Conservation (phyloP, 2,113 vertebrate species). For the Ramphastos sulfuratus region DNA sequence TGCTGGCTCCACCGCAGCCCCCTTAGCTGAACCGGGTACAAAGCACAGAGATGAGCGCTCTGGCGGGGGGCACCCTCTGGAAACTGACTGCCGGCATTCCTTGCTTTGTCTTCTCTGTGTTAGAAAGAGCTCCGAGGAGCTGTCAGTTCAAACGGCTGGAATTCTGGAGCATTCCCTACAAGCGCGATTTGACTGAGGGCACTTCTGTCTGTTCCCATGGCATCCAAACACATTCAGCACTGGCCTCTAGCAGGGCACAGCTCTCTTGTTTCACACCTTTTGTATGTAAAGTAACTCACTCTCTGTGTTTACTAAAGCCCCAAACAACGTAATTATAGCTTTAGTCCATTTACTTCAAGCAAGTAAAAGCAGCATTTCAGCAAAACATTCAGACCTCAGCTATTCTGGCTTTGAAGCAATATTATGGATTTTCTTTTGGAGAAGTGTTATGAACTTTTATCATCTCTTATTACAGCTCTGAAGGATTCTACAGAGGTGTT, state of each 20-base stretch:
- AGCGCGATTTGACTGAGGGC: not conserved
- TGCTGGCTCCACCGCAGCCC: not conserved
- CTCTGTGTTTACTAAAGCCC: slow-evolving; percentile 43
- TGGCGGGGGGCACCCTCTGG: not conserved
- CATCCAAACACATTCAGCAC: slow-evolving; percentile 44
- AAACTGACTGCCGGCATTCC: not conserved
- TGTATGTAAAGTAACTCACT: slow-evolving; percentile 52
- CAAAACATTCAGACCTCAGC: slow-evolving; percentile 49
- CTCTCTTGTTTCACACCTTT: slow-evolving; percentile 42
- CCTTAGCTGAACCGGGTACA: not conserved
- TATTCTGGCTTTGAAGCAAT: slow-evolving; percentile 30
- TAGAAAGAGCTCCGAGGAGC: not conserved
- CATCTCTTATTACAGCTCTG: slow-evolving; percentile 31
- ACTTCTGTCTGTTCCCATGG: not conserved
- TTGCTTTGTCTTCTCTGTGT: slow-evolving; percentile 2
- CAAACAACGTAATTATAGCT: slow-evolving; percentile 53
- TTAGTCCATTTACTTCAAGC: not conserved
- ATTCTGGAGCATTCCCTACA: slow-evolving; percentile 37
- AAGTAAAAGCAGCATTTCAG: not conserved
- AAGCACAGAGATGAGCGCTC: not conserved
- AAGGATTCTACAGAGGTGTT: not conserved
- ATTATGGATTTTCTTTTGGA: slow-evolving; percentile 33
- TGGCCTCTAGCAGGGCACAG: slow-evolving; percentile 24
- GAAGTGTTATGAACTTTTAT: slow-evolving; percentile 15
- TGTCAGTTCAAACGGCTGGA: slow-evolving; percentile 25